Conservation (phyloP, 2,888 invertebrate species). For the Hirtodrosophila cameraria region DNA sequence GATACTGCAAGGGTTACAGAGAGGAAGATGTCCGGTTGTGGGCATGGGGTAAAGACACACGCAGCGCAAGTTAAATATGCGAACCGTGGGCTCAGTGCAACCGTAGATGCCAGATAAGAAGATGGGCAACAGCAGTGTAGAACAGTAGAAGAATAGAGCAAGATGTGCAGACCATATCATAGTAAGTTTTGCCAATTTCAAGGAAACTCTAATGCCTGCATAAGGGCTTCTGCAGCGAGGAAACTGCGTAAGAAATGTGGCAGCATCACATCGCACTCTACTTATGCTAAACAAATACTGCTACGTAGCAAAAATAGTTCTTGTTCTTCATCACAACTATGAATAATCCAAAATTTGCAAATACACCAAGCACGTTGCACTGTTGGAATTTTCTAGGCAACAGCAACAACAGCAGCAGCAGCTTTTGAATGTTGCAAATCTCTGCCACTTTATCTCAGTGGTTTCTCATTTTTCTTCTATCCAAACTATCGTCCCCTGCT, state of each 20-base stretch:
- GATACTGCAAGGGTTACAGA: constrained; percentile 19
- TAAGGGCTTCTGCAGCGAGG: constrained; percentile 49
- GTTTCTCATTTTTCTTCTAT: constrained; percentile 75
- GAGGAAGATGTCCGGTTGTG: background rate
- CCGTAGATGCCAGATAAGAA: constrained; percentile 59
- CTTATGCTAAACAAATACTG: constrained; percentile 73
- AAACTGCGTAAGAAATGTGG: constrained; percentile 71
- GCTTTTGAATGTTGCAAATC: constrained; percentile 77
- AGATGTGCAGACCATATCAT: constrained; percentile 46
- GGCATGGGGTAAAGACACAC: constrained; percentile 51
- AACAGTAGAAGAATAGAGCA: constrained; percentile 11
- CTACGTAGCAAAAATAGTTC: constrained; percentile 43
- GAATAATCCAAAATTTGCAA: constrained; percentile 78
- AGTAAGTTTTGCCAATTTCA: constrained; percentile 68
- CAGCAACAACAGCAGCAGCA: constrained; percentile 36
- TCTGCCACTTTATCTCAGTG: constrained; percentile 78
- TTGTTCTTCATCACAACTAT: constrained; percentile 61
- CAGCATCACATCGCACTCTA: constrained; percentile 58
- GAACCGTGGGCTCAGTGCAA: constrained; percentile 64
- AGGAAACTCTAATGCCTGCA: constrained; percentile 59
- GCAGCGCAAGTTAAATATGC: constrained; percentile 71
- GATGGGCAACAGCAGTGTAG: constrained; percentile 17
- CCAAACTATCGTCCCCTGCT: constrained; percentile 45
- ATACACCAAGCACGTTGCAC: constrained; percentile 59
- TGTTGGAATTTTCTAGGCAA: constrained; percentile 60